Evolutionary conservation across 1,140 invertebrate species (phyloP), one percentile per base, ranked within the genome.

Genomic region (Vanessa atalanta): DNA sequence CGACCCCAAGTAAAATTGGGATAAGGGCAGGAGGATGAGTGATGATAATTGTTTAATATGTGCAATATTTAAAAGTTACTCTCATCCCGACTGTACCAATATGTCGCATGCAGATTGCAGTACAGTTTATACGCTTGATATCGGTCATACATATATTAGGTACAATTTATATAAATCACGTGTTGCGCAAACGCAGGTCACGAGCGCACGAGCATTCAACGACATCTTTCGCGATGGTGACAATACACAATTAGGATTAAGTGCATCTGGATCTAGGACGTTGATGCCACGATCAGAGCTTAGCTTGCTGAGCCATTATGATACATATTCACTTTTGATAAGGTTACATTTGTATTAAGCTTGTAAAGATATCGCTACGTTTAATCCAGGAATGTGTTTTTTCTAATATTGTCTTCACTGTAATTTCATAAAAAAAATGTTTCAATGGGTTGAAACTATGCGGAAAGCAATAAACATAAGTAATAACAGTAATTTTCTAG

Each of bases 101-200:
- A 75, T 66, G 55, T 75, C 70, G 68, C n/a, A 50, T 37, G 61
- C 67, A 71, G 63, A 72, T 73, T 69, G 68, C 76, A 55, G 70
- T 60, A 81, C 80, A 87, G 85, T 87, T 85, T 84, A 82, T 85
- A 80, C 77, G 75, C 77, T 82, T 80, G 83, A 83, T 85, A 83
- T 82, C 76, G 76, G 78, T 72, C 78, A 78, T 76, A 83, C 78
- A 78, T 76, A 83, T 81, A 83, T 79, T 79, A 70, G 72, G 64
- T 72, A 79, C 86, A 83, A 86, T 89, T 87, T 85, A 83, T 86
- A 87, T 86, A 85, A 87, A 83, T 83, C 81, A 83, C 76, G 69
- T 72, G 81, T 88, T 83, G 83, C 85, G 76, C 81, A 79, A 81
- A 47, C n/a, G 57, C 37, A 65, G 76, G 65, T 87, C 88, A 89